Evolutionary conservation across 1,140 invertebrate species (phyloP).

Genomic region (fruit fly (Drosophila melanogaster)): DNA sequence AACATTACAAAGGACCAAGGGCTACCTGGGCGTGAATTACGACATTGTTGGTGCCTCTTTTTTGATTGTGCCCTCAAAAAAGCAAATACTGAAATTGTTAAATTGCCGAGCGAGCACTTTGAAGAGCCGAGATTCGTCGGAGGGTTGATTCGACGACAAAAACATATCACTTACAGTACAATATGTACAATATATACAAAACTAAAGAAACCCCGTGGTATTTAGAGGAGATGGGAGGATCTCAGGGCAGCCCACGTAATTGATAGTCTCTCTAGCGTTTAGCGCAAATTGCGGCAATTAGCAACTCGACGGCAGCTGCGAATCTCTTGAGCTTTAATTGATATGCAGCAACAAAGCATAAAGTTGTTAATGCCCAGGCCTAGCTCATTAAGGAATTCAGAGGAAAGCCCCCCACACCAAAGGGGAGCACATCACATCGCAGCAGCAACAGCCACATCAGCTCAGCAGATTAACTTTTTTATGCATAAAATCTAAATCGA

Average conservation of each 20-base stretch:
- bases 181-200: not conserved
- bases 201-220: constrained; percentile 6
- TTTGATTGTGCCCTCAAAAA: constrained; percentile 15
- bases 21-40: constrained; percentile 81
- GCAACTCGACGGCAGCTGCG: constrained; percentile 51
- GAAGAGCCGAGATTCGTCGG: constrained; percentile 53
- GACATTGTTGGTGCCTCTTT: constrained; percentile 71
- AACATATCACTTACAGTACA: constrained; percentile 56
- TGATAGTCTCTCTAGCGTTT: constrained; percentile 78
- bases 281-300: constrained; percentile 81
- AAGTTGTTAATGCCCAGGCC: constrained; percentile 79
- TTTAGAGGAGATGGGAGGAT: constrained; percentile 30
- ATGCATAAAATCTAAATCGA: constrained; percentile 81
- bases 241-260: constrained; percentile 62
- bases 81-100: constrained; percentile 75
- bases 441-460: not conserved
- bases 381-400: constrained; percentile 74
- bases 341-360: constrained; percentile 81
- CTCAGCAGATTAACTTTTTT: constrained; percentile 65
- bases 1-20: constrained; percentile 56
- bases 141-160: constrained; percentile 60
- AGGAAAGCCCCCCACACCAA: constrained; percentile 47
- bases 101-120: constrained; percentile 63
- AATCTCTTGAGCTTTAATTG: constrained; percentile 67
- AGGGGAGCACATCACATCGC: constrained; percentile 18